Evolutionary conservation across 2,113 vertebrate species (phyloP).

Genomic region (Vulpes lagopus): DNA sequence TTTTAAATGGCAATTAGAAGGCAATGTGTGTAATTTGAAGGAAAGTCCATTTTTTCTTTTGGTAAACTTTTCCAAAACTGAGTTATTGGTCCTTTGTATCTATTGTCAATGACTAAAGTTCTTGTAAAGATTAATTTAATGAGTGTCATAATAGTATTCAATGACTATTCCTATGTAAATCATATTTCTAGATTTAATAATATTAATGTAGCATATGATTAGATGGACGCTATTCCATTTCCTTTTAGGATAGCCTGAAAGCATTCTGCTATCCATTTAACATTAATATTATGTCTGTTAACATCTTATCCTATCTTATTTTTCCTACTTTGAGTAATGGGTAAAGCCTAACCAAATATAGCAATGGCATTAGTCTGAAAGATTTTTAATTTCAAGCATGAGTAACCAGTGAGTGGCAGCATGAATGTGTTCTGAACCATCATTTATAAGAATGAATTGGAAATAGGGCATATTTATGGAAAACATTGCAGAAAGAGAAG

Average conservation of each 20-base stretch:
- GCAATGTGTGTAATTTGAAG: conserved; percentile 23
- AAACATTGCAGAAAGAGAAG: not conserved
- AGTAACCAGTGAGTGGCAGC: not conserved
- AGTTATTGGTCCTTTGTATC: not conserved
- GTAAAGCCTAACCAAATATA: conserved; percentile 40
- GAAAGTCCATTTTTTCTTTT: not conserved
- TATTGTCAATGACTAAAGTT: not conserved
- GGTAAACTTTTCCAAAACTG: not conserved
- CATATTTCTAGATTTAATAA: conserved; percentile 37
- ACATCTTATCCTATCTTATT: conserved; percentile 29
- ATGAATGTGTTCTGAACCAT: conserved; percentile 24
- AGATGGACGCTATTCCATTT: not conserved
- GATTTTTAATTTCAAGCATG: conserved; percentile 67
- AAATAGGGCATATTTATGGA: conserved; percentile 34
- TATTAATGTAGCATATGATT: conserved; percentile 6
- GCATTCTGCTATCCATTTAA: conserved; percentile 33
- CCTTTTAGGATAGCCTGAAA: conserved; percentile 21
- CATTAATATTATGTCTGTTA: conserved; percentile 6
- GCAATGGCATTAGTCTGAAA: conserved; percentile 40
- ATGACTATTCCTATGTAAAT: not conserved
- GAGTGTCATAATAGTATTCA: not conserved
- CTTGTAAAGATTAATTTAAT: not conserved
- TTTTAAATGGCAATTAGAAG: not conserved
- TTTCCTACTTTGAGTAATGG: conserved; percentile 59
- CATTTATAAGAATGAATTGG: conserved; percentile 28